Evolutionary conservation across 2,888 invertebrate species (phyloP), one percentile per base, ranked within the genome.

Genomic region (Gerris lacustris): DNA sequence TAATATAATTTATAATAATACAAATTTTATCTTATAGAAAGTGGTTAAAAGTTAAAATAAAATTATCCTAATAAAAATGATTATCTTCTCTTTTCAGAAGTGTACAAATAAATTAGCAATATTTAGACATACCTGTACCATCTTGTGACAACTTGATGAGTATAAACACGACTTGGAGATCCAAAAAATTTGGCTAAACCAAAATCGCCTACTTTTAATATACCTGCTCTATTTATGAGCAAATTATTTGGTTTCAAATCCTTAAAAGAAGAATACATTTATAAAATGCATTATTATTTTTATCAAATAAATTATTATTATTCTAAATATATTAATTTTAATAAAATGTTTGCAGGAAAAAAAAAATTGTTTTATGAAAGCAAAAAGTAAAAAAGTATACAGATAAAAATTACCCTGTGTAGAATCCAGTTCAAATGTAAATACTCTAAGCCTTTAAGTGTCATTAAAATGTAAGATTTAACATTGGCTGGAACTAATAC

Each of bases 161-260:
- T 98, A 79, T 97, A 96, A 76, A 94, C 86, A 78, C 98, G 86
- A 78, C 91, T 94, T 5, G 99, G 99, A 0, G 98, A 97, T 0
- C 98, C 99, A 83, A 90, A 99, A 78, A 92, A 91, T 79, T 97
- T 96, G 0, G 99, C 99, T 74, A 99, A 84, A 79, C 99, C 99
- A 85, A 99, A 99, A 87, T 99, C 99, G 74, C 96, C 98, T 77
- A 99, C 91, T 83, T 99, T 99, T 6, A 99, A 82, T 43, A 96
- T 85, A 6, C 99, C 99, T 76, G 90, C 87, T 44, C 89, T 85
- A 80, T 96, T 94, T 44, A 99, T 92, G 44, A 99, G 84, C 78
- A 99, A 87, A 84, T 99, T 99, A 81, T 99, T 99, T 0, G 99
- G 99, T 81, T 99, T 99, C 77, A 99, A 84, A 86, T 99, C 99